Evolutionary conservation across 2,888 invertebrate species (phyloP), one percentile per base, ranked within the genome.

Genomic region (Sphaerophoria rueppellii): DNA sequence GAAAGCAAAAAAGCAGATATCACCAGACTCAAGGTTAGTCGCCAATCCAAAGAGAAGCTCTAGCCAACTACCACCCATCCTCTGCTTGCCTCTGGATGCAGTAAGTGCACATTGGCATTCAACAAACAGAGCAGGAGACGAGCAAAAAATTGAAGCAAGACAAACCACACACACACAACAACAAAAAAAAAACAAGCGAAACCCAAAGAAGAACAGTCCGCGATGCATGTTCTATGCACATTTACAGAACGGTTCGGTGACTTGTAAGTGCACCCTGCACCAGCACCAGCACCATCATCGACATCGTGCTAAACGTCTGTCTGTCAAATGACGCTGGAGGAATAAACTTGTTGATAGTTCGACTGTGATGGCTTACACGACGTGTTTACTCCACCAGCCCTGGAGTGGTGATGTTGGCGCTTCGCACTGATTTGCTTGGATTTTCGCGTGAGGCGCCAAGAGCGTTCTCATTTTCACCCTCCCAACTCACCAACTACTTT

Each of bases 281-380:
- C 24, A 24, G 1, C 24, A 24, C 1, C 24, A 24, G 1, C 24
- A 24, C 2, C 24, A 24, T 24, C 24, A 2, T n/a, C 24, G 24
- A 2, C 24, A 81, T 50, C 63, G 70, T 58, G 65, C 77, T 58
- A 67, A 67, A 65, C 54, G 69, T 70, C 80, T 82, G 76, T 82
- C 82, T 80, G 80, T 57, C 76, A 72, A 73, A 35, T 65, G 70
- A 63, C 63, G 80, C 73, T 77, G 76, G 61, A 75, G 83, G 65
- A 80, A 61, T 77, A 73, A 75, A 85, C 85, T 85, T 81, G 85
- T 85, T 85, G 85, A 85, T 85, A 81, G 73, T 81, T 73, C 11
- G 77, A 85, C 57, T 75, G 43, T 71, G 74, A 69, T 63, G 32
- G 67, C 37, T 40, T 67, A 40, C 14, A 35, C 12, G 46, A 11